Conservation (phyloP, 2,888 invertebrate genomes). For the Harpalus rufipes region DNA sequence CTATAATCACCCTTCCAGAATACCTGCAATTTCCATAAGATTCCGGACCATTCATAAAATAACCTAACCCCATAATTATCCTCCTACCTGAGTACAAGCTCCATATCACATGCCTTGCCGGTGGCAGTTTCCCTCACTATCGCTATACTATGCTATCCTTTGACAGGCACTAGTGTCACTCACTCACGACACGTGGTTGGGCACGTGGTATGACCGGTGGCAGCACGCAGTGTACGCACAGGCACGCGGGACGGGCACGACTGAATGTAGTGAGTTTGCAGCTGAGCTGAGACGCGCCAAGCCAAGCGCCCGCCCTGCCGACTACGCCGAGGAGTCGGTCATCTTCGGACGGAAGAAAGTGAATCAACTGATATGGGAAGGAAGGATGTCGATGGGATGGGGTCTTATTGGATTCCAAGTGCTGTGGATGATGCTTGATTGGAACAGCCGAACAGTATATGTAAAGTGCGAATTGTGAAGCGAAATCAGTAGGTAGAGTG, state of each 20-base stretch:
- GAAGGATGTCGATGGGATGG: too few relatives aligned
- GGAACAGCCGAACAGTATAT: too few relatives aligned
- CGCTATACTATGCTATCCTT: background rate
- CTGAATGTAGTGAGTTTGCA: background rate
- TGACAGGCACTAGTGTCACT: too few relatives aligned
- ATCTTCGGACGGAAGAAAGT: conserved; percentile 71
- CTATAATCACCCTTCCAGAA: too few relatives aligned
- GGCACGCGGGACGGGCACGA: conserved; percentile 53
- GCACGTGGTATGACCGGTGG: conserved; percentile 48
- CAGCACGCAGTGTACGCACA: conserved; percentile 47
- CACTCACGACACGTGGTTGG: conserved; percentile 45
- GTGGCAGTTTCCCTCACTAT: background rate
- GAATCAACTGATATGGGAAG: too few relatives aligned
- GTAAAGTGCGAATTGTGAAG: background rate
- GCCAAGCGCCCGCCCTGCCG: conserved; percentile 64
- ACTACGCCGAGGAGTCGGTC: conserved; percentile 73
- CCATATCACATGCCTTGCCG: conserved; percentile 1
- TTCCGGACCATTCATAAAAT: too few relatives aligned
- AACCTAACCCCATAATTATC: too few relatives aligned
- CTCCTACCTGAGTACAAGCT: conserved; percentile 4
- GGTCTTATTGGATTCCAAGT: too few relatives aligned
- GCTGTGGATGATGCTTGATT: too few relatives aligned
- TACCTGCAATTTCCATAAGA: too few relatives aligned
- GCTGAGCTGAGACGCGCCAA: conserved; percentile 47
- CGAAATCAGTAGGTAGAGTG: background rate